These are phyloP conservation scores for Gymnosoma rotundatum DNA, from an alignment of 2,888 invertebrate species.

Conservation along the genomic window DNA sequence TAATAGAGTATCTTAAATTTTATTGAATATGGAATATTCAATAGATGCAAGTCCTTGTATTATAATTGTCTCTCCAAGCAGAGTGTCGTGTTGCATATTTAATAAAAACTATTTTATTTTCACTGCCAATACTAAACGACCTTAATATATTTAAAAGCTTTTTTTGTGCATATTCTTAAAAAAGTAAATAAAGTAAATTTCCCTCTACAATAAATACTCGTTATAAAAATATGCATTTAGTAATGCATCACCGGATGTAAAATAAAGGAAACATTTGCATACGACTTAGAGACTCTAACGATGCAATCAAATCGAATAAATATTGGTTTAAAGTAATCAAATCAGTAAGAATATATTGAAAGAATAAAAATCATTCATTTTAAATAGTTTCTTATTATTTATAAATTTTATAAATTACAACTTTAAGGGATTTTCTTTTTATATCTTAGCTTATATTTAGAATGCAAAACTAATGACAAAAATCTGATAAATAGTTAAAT, in stretches of 20 bases:
- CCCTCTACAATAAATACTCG: not conserved
- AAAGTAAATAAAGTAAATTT: conserved; percentile 15
- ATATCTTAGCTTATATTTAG: too few relatives aligned
- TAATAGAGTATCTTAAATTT: too few relatives aligned
- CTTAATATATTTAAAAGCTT: not conserved
- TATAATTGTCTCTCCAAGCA: too few relatives aligned
- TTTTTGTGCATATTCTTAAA: not conserved
- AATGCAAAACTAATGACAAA: too few relatives aligned
- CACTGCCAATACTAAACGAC: not conserved
- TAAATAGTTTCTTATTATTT: not conserved
- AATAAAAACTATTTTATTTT: too few relatives aligned
- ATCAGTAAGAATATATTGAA: not conserved
- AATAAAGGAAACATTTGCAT: conserved; percentile 43
- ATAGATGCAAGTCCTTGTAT: too few relatives aligned
- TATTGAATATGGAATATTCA: too few relatives aligned
- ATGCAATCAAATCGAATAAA: conserved; percentile 63
- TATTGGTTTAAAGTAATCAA: conserved; percentile 23
- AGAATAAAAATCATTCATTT: not conserved
- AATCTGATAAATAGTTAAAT: too few relatives aligned
- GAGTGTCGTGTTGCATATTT: too few relatives aligned
- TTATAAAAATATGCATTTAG: conserved; percentile 35
- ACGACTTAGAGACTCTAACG: conserved; percentile 50
- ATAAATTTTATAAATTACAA: not conserved
- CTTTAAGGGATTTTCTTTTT: too few relatives aligned
- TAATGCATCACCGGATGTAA: conserved; percentile 48